Percentiles rank a stretch among this genome's conserved stretches.
Evolutionary conservation across 2,113 vertebrate genomes (phyloP).

Genomic region (Aspidoscelis tigris): DNA sequence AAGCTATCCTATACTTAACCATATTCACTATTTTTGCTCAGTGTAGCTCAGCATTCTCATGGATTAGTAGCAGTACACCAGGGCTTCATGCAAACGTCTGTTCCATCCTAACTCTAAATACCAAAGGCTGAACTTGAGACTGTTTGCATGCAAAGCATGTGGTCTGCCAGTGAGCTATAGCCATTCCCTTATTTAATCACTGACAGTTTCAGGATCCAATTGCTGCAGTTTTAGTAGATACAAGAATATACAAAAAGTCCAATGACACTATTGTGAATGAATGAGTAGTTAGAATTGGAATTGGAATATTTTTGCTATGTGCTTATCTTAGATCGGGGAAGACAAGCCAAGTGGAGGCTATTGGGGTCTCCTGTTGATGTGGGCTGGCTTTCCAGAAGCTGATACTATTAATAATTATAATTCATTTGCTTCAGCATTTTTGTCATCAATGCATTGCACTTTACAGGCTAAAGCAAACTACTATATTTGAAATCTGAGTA

Average conservation of each 20-base stretch:
- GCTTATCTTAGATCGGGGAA: not conserved
- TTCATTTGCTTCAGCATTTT: not conserved
- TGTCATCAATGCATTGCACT: conserved; percentile 29
- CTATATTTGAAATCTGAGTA: conserved; percentile 32
- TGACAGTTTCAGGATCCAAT: not conserved
- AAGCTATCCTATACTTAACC: too few species aligned
- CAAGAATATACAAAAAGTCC: not conserved
- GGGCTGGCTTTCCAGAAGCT: not conserved
- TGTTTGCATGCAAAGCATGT: too few species aligned
- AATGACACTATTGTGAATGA: not conserved
- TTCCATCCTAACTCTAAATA: too few species aligned
- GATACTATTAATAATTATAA: not conserved
- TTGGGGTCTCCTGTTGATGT: conserved; percentile 22
- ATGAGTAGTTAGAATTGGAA: not conserved
- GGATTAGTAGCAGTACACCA: too few species aligned
- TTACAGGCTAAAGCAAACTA: conserved; percentile 27
- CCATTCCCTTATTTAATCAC: not conserved
- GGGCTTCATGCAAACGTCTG: too few species aligned
- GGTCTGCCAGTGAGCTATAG: too few species aligned
- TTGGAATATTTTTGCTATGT: not conserved
- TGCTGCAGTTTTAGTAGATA: not conserved
- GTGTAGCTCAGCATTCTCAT: too few species aligned
- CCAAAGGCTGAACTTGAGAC: too few species aligned
- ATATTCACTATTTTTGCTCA: too few species aligned
- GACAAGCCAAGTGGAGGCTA: not conserved